Evolutionary conservation across 1,140 invertebrate species (phyloP).

Genomic region (Hyphantria cunea): DNA sequence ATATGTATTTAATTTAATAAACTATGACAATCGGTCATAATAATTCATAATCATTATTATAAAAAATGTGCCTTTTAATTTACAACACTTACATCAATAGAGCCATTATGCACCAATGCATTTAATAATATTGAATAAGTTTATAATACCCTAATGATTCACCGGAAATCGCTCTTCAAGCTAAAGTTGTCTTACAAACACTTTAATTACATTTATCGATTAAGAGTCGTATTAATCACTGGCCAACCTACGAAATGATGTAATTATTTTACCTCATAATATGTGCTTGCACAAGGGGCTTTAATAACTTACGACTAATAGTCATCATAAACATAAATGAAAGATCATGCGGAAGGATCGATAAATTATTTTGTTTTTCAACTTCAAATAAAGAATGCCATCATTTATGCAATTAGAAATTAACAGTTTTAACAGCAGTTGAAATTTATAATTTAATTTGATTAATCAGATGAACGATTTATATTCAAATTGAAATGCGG

Average conservation of each 20-base stretch:
- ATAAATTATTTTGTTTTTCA: constrained; percentile 9
- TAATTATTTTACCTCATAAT: neutral
- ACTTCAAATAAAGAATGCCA: neutral
- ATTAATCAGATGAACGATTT: constrained; percentile 7
- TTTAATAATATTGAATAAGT: no score
- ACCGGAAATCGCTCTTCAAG: no score
- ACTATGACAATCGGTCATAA: no score
- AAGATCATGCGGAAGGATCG: neutral
- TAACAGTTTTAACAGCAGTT: constrained; percentile 2
- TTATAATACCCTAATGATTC: no score
- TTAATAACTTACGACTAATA: constrained; percentile 6
- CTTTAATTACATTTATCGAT: no score
- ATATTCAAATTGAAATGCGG: constrained; percentile 6
- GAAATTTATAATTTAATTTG: neutral
- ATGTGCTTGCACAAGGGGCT: neutral
- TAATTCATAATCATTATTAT: no score
- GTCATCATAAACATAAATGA: constrained; percentile 8
- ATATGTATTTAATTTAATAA: no score
- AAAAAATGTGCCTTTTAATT: no score
- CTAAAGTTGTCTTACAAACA: no score
- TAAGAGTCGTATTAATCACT: no score
- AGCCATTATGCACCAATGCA: no score
- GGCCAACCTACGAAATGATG: neutral
- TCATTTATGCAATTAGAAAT: constrained; percentile 3
- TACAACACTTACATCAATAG: no score